Evolutionary conservation across 2,888 invertebrate genomes (phyloP).

Genomic region (Volucella inflata): DNA sequence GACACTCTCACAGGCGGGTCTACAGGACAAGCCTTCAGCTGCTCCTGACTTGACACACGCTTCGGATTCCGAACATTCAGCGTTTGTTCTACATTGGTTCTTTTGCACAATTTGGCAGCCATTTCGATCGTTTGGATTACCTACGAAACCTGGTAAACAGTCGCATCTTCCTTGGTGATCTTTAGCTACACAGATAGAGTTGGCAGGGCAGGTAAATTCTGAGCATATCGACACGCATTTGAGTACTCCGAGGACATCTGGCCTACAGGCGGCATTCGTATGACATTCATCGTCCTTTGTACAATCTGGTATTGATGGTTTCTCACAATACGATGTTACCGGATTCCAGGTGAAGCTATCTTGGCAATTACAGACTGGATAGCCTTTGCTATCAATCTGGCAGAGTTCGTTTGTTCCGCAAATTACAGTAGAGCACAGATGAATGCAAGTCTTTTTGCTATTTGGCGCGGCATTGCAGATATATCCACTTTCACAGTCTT

Average conservation of each 20-base stretch:
- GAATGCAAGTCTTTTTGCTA: conserved; percentile 88
- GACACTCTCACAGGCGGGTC: conserved; percentile 90
- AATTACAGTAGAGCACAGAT: conserved; percentile 91
- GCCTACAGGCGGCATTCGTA: conserved; percentile 88
- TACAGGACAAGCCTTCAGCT: conserved; percentile 87
- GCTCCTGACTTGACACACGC: conserved; percentile 87
- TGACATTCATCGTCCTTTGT: conserved; percentile 89
- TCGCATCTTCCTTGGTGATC: conserved; percentile 92
- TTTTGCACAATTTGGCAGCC: conserved; percentile 91
- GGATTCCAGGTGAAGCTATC: conserved; percentile 93
- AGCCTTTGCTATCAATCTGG: conserved; percentile 87
- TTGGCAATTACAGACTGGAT: conserved; percentile 91
- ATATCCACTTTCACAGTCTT: conserved; percentile 89
- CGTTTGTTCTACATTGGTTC: conserved; percentile 91
- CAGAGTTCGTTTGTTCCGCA: conserved; percentile 94
- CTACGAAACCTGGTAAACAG: conserved; percentile 92
- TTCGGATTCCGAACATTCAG: conserved; percentile 93
- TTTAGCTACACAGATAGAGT: conserved; percentile 91
- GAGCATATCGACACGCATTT: conserved; percentile 92
- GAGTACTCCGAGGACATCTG: conserved; percentile 93
- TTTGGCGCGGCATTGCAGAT: conserved; percentile 88
- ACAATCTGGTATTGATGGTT: conserved; percentile 94
- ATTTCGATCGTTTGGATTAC: conserved; percentile 94
- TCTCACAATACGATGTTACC: conserved; percentile 91
- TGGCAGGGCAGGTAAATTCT: conserved; percentile 92